A percentile compares a stretch with the other conserved stretches of the same genome.
phyloP scores from a whole-genome alignment of 2,113 vertebrate species.

The Oncorhynchus keta region DNA sequence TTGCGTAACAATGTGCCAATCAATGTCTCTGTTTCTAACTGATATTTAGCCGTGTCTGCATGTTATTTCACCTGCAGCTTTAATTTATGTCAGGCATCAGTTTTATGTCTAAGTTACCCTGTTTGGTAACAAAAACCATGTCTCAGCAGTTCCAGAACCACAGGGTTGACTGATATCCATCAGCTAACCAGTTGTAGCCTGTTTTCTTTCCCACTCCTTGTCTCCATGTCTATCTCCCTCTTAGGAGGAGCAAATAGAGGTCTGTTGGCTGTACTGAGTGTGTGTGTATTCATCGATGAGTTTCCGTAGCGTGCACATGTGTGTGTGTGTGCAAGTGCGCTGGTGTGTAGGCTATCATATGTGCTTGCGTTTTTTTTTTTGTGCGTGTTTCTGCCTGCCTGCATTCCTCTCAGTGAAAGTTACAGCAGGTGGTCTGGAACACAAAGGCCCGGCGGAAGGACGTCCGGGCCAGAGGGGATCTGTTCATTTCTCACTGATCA shows the following conservation, averaged over 20 bases:
- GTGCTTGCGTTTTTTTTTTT: not conserved
- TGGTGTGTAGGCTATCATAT: not conserved
- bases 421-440: not conserved
- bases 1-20: constrained; percentile 1
- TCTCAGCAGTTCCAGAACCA: no score
- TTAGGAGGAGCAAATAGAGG: not conserved
- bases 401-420: not conserved
- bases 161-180: not conserved
- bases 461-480: not conserved
- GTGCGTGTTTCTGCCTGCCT: not conserved
- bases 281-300: not conserved
- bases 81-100: no score
- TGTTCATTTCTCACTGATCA: not conserved
- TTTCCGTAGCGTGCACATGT: not conserved
- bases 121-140: no score
- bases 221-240: not conserved
- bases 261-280: not conserved
- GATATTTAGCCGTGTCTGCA: not conserved
- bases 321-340: not conserved
- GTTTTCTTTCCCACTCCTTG: not conserved
- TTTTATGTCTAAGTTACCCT: no score
- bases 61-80: not conserved
- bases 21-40: not conserved
- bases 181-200: not conserved
- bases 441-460: not conserved